Conservation (phyloP, 1,140 invertebrate species). For the Calosoma granatense region DNA sequence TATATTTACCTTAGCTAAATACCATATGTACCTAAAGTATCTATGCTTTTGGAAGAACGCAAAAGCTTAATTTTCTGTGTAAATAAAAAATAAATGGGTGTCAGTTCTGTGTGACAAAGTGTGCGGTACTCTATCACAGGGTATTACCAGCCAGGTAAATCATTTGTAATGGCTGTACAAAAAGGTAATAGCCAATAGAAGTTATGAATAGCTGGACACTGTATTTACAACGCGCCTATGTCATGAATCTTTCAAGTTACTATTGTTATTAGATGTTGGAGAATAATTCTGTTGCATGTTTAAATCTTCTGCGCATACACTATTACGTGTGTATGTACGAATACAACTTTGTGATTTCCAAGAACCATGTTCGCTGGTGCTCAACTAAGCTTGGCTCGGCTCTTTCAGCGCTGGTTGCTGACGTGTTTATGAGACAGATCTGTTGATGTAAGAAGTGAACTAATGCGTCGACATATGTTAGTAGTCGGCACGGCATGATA, state of each 20-base stretch:
- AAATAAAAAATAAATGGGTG: slow-evolving; percentile 11
- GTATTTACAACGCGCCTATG: no score
- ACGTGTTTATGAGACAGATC: slow-evolving; percentile 8
- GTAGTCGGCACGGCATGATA: neutral
- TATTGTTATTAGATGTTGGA: no score
- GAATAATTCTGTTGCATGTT: neutral
- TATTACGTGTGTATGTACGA: neutral
- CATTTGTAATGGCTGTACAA: neutral
- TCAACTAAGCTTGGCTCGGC: no score
- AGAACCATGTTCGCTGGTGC: neutral
- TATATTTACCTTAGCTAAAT: neutral
- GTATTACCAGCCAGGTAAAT: slow-evolving; percentile 3
- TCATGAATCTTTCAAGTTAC: no score
- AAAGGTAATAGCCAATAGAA: slow-evolving; percentile 7
- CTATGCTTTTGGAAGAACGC: neutral
- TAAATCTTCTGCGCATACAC: neutral
- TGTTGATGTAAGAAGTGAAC: slow-evolving; percentile 6
- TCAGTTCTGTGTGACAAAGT: slow-evolving; percentile 9
- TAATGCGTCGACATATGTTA: slow-evolving; percentile 6
- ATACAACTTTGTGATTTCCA: neutral
- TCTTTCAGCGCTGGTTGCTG: neutral
- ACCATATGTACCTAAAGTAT: no score
- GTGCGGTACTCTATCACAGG: slow-evolving; percentile 1
- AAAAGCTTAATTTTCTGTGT: neutral
- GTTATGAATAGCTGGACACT: no score